These are phyloP conservation scores for Scaeva pyrastri DNA, from an alignment of 2,888 invertebrate species.

Conservation along the genomic window DNA sequence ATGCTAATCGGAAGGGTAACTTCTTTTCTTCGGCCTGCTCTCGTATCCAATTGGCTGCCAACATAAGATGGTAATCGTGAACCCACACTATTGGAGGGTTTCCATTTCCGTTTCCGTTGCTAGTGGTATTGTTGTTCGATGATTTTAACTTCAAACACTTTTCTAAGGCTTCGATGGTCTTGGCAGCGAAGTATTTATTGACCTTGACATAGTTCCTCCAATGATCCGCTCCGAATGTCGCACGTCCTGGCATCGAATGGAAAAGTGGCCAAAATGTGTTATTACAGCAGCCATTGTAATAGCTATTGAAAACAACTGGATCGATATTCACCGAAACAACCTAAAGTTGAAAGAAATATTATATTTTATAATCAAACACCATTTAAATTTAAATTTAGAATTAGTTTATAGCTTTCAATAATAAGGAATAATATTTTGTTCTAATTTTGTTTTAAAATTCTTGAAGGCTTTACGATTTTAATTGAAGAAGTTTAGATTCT, in stretches of 20 bases:
- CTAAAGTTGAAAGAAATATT: constrained; percentile 82
- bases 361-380: neutral
- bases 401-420: too few species aligned
- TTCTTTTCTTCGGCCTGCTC: constrained; percentile 92
- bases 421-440: too few species aligned
- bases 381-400: too few species aligned
- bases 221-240: constrained; percentile 91
- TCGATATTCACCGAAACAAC: constrained; percentile 92
- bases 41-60: constrained; percentile 95
- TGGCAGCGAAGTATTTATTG: constrained; percentile 92
- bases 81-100: constrained; percentile 93
- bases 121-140: constrained; percentile 80
- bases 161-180: constrained; percentile 89
- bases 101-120: constrained; percentile 80
- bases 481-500: too few species aligned
- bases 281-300: constrained; percentile 96
- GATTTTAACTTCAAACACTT: constrained; percentile 84
- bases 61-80: constrained; percentile 97
- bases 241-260: constrained; percentile 96
- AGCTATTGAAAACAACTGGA: constrained; percentile 91
- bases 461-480: too few species aligned
- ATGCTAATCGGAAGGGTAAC: constrained; percentile 92
- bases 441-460: too few species aligned
- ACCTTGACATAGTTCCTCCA: constrained; percentile 93
- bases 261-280: constrained; percentile 96